A percentile compares a stretch with the other conserved stretches of the same genome.
Conservation (phyloP, 2,797 vertebrate genomes). For the Schizopygopsis malacanthus region DNA sequence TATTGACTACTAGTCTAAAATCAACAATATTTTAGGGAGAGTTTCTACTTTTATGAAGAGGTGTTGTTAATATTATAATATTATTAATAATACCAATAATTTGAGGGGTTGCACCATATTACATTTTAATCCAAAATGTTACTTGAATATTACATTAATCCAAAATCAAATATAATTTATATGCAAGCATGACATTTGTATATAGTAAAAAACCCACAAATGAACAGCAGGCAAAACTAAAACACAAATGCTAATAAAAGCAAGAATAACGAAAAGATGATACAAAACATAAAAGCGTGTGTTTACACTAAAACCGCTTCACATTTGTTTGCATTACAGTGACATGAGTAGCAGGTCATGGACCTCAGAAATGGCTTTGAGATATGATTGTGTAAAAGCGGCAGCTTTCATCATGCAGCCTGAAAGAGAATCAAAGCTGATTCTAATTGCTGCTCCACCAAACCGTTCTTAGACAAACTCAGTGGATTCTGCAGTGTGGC, state of each 20-base stretch:
- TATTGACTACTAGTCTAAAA: not conserved
- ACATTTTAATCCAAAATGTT: not conserved
- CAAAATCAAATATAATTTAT: too few species aligned
- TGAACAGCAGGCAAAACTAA: not conserved
- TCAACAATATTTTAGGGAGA: not conserved
- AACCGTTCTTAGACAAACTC: constrained; percentile 38
- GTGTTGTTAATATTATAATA: not conserved
- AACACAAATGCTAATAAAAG: not conserved
- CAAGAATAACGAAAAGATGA: not conserved
- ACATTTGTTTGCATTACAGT: not conserved
- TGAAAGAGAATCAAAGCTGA: constrained; percentile 36
- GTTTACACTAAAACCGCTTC: not conserved
- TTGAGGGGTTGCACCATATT: not conserved
- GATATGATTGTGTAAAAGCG: constrained; percentile 47
- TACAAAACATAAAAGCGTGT: not conserved
- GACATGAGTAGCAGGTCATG: constrained; percentile 30
- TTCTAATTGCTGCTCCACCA: constrained; percentile 38
- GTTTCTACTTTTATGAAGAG: not conserved
- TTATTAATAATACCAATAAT: not conserved
- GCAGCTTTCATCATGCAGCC: constrained; percentile 42
- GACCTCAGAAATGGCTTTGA: constrained; percentile 39
- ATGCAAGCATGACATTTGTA: not conserved
- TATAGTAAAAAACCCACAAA: not conserved
- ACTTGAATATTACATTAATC: too few species aligned
- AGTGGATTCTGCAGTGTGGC: constrained; percentile 36